These are phyloP conservation scores for Drosophila putrida DNA, from an alignment of 2,888 invertebrate genomes.

Conservation along the genomic window DNA sequence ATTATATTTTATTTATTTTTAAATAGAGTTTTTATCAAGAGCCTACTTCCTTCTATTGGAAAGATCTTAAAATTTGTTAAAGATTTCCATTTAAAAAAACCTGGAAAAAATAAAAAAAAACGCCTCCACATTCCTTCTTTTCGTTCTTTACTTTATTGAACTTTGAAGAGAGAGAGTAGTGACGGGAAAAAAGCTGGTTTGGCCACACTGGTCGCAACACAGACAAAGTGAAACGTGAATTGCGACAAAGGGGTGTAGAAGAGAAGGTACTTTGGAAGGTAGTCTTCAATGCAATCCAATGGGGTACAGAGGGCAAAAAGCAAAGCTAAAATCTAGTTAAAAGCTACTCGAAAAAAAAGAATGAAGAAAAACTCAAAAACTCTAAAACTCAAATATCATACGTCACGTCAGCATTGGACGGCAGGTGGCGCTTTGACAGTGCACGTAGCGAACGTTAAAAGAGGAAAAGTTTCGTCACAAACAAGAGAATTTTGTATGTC, in stretches of 20 bases:
- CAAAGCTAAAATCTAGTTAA: conserved; percentile 58
- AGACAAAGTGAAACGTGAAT: conserved; percentile 42
- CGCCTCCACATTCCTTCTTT: too few relatives aligned
- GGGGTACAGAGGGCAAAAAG: conserved; percentile 45
- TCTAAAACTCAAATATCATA: conserved; percentile 67
- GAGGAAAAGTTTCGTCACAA: neutral
- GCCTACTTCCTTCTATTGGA: too few relatives aligned
- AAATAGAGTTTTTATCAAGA: too few relatives aligned
- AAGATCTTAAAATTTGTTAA: too few relatives aligned
- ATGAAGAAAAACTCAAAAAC: conserved; percentile 16
- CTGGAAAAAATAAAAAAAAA: too few relatives aligned
- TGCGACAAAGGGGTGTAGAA: neutral
- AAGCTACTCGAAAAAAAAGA: conserved; percentile 36
- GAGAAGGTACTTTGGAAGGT: neutral
- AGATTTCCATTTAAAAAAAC: too few relatives aligned
- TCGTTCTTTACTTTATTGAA: too few relatives aligned
- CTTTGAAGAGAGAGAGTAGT: too few relatives aligned
- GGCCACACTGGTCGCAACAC: conserved; percentile 5
- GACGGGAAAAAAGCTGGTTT: too few relatives aligned
- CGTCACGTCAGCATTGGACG: conserved; percentile 54
- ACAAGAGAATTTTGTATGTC: neutral
- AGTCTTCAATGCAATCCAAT: conserved; percentile 15
- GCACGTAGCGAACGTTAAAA: conserved; percentile 14
- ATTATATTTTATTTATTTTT: too few relatives aligned
- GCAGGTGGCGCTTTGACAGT: conserved; percentile 47